These are phyloP conservation scores for Tachina lurida DNA, from an alignment of 2,888 invertebrate species.

Conservation along the genomic window DNA sequence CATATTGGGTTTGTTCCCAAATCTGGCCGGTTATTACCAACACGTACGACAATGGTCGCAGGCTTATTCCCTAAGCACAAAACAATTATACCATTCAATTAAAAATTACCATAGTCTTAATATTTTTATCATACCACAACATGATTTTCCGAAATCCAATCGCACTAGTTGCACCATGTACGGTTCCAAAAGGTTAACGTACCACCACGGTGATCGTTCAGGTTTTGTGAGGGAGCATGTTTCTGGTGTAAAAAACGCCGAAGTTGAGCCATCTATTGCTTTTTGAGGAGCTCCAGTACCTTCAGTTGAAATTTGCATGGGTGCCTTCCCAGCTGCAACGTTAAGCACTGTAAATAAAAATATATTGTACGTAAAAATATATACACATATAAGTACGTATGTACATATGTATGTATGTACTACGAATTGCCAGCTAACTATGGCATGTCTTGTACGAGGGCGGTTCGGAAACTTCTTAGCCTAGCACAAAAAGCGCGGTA, in stretches of 20 bases:
- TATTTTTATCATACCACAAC: slow-evolving; percentile 89
- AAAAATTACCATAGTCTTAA: neutral
- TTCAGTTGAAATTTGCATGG: slow-evolving; percentile 95
- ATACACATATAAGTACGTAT: too few relatives aligned
- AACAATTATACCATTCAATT: slow-evolving; percentile 7
- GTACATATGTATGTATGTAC: too few relatives aligned
- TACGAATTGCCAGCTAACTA: too few relatives aligned
- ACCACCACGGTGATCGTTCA: slow-evolving; percentile 96
- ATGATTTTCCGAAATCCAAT: slow-evolving; percentile 94
- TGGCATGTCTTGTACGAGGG: too few relatives aligned
- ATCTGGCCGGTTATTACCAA: slow-evolving; percentile 96
- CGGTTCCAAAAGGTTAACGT: slow-evolving; percentile 95
- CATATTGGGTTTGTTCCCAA: slow-evolving; percentile 95
- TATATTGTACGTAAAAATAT: neutral
- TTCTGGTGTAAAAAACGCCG: slow-evolving; percentile 90
- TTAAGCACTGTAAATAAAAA: slow-evolving; percentile 88
- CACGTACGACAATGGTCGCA: slow-evolving; percentile 93
- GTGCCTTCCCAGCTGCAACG: slow-evolving; percentile 96
- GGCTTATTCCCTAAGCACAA: slow-evolving; percentile 87
- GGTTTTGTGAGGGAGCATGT: slow-evolving; percentile 94
- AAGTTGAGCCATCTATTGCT: slow-evolving; percentile 95
- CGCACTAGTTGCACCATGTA: slow-evolving; percentile 97
- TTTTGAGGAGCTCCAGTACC: slow-evolving; percentile 93
- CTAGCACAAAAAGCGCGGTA: too few relatives aligned
- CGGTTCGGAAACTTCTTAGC: too few relatives aligned